phyloP scores from a whole-genome alignment of 2,797 vertebrate genomes.

The Bufotes viridis region DNA sequence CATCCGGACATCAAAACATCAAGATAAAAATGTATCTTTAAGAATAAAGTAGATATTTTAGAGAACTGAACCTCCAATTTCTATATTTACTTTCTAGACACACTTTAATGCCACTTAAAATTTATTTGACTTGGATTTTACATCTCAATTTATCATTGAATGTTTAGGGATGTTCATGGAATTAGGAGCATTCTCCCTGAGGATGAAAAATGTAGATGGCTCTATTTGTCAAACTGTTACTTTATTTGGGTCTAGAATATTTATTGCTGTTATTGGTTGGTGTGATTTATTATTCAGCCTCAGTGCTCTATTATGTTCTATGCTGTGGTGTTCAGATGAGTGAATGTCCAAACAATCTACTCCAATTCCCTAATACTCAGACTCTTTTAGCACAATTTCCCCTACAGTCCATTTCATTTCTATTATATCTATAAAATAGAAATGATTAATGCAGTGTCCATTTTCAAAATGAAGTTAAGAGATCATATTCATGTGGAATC shows the following conservation, averaged over 20 bases:
- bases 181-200: constrained; percentile 59
- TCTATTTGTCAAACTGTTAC: constrained; percentile 61
- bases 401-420: constrained; percentile 69
- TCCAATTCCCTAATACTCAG: constrained; percentile 66
- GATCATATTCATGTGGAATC: constrained; percentile 26
- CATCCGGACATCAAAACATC: too few relatives aligned
- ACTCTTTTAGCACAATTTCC: constrained; percentile 67
- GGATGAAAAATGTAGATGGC: constrained; percentile 59
- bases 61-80: not conserved
- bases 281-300: constrained; percentile 67
- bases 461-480: constrained; percentile 47
- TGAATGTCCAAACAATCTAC: constrained; percentile 48
- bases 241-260: constrained; percentile 66
- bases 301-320: constrained; percentile 70
- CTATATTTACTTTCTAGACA: not conserved
- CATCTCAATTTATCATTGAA: constrained; percentile 6
- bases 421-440: constrained; percentile 68
- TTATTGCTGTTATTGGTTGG: constrained; percentile 68
- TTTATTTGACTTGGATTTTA: not conserved
- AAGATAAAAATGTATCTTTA: too few relatives aligned
- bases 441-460: constrained; percentile 67
- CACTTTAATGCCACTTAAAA: not conserved
- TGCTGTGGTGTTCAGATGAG: constrained; percentile 65
- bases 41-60: not conserved
- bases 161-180: constrained; percentile 29